phyloP scores from a whole-genome alignment of 1,140 invertebrate species.

The Leptopilina clavipes region DNA sequence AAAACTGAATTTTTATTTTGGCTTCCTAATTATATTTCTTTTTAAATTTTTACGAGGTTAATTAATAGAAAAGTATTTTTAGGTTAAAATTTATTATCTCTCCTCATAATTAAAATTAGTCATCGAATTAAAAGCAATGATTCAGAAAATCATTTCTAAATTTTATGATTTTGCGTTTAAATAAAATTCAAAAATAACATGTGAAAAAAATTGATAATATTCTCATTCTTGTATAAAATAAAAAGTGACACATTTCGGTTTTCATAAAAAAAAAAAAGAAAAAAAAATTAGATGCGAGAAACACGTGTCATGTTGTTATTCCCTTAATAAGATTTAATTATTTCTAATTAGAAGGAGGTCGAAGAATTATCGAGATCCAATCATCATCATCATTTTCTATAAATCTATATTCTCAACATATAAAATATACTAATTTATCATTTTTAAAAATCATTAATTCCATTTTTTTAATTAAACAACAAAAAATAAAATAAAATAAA shows the following conservation, averaged over 20 bases:
- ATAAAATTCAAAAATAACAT: too few species aligned
- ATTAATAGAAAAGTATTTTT: background rate
- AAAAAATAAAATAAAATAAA: background rate
- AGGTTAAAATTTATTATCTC: too few species aligned
- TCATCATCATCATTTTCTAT: background rate
- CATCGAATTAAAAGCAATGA: too few species aligned
- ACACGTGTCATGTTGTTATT: slow-evolving; percentile 8
- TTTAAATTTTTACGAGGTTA: too few species aligned
- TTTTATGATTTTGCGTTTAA: too few species aligned
- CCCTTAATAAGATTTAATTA: slow-evolving; percentile 18
- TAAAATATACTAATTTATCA: background rate
- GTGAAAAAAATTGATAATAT: background rate
- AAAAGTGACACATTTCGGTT: background rate
- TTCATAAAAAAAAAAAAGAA: background rate
- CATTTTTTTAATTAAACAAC: background rate
- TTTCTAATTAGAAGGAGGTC: slow-evolving; percentile 32
- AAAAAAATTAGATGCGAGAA: background rate
- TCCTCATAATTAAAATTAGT: too few species aligned
- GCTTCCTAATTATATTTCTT: too few species aligned
- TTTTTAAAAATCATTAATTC: background rate
- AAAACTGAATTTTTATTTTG: too few species aligned
- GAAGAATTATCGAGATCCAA: slow-evolving; percentile 13
- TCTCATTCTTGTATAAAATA: background rate
- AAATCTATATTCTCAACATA: background rate
- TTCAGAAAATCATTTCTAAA: too few species aligned